Evolutionary conservation across 2,797 vertebrate genomes (phyloP).

Genomic region (Neoniphon sammara): DNA sequence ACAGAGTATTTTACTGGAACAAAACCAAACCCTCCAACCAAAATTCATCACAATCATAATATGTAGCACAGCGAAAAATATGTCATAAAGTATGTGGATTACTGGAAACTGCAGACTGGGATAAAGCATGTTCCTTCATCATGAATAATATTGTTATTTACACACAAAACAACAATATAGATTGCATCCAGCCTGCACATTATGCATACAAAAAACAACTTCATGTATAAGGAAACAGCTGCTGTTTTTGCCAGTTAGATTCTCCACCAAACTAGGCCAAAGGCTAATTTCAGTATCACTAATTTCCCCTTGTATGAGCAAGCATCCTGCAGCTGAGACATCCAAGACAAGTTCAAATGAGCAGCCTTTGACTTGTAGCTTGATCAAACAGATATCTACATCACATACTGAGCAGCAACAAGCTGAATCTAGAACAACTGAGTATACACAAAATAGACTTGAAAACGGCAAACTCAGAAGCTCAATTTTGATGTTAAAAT

Average conservation of each 20-base stretch:
- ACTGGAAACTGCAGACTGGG: conserved; percentile 12
- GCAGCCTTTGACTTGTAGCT: too few species aligned
- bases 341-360: too few species aligned
- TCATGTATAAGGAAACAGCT: conserved; percentile 2
- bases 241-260: too few species aligned
- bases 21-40: conserved; percentile 32
- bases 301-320: neutral
- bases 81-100: conserved; percentile 21
- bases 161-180: conserved; percentile 1
- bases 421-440: too few species aligned
- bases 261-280: neutral
- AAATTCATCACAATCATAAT: conserved; percentile 30
- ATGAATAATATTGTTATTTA: conserved; percentile 35
- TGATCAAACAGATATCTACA: too few species aligned
- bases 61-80: conserved; percentile 9
- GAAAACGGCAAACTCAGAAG: too few species aligned
- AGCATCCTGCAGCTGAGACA: too few species aligned
- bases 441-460: too few species aligned
- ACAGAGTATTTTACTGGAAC: conserved; percentile 36
- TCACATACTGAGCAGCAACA: too few species aligned
- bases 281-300: neutral
- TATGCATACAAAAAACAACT: conserved; percentile 19
- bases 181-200: conserved; percentile 4
- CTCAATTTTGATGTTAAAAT: too few species aligned
- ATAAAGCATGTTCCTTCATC: conserved; percentile 22